These are phyloP conservation scores for Acleris holmiana DNA, from an alignment of 2,888 invertebrate species.

Conservation along the genomic window DNA sequence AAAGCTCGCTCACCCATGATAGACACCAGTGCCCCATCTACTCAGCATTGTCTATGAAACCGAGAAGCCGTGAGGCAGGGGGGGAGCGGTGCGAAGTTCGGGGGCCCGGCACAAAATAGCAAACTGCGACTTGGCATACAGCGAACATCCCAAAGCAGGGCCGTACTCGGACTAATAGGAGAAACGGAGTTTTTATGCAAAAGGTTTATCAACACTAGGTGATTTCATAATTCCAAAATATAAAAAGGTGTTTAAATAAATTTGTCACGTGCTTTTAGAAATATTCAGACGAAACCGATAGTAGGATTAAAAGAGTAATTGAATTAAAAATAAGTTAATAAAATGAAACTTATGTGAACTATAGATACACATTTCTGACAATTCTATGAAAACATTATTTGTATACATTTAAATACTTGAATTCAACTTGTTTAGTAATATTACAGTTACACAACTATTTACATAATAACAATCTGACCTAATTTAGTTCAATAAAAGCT, in stretches of 20 bases:
- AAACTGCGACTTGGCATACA: constrained; percentile 79
- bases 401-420: too few relatives aligned
- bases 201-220: not conserved
- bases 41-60: constrained; percentile 27
- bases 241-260: too few relatives aligned
- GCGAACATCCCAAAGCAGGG: constrained; percentile 67
- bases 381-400: too few relatives aligned
- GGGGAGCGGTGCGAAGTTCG: constrained; percentile 58
- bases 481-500: constrained; percentile 15
- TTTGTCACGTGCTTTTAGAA: too few relatives aligned
- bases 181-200: constrained; percentile 4
- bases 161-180: constrained; percentile 49
- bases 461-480: not conserved
- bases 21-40: constrained; percentile 33
- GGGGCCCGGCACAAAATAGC: constrained; percentile 79
- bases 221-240: too few relatives aligned
- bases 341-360: too few relatives aligned
- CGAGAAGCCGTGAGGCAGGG: constrained; percentile 42
- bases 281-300: too few relatives aligned
- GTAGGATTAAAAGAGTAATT: too few relatives aligned
- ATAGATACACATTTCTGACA: too few relatives aligned
- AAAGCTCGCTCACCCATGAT: constrained; percentile 30
- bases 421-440: too few relatives aligned
- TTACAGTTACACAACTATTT: not conserved
- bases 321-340: too few relatives aligned